Conservation (phyloP, 1,140 invertebrate species). For the Diorhabda carinulata region DNA sequence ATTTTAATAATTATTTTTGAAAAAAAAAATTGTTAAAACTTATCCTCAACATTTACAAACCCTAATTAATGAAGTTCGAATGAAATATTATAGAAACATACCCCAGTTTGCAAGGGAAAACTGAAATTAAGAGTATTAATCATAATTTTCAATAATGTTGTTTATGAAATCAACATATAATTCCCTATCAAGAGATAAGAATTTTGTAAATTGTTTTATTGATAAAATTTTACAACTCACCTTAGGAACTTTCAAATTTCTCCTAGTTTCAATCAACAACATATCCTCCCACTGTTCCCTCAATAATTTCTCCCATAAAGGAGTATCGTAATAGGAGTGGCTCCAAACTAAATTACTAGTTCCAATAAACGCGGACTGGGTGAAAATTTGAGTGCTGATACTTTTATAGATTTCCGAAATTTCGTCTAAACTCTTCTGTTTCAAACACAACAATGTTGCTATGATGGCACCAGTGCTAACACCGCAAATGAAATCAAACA, state of each 20-base stretch:
- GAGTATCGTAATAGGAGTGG: constrained; percentile 88
- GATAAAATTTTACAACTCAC: constrained; percentile 45
- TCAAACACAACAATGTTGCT: constrained; percentile 22
- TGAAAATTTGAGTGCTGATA: constrained; percentile 69
- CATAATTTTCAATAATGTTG: too few relatives aligned
- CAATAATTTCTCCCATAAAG: constrained; percentile 78
- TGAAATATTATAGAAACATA: too few relatives aligned
- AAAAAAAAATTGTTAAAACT: too few relatives aligned
- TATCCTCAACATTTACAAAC: too few relatives aligned
- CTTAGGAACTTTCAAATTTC: constrained; percentile 60
- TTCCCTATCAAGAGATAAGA: too few relatives aligned
- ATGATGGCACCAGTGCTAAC: constrained; percentile 83
- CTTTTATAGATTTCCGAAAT: constrained; percentile 41
- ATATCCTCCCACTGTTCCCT: constrained; percentile 66
- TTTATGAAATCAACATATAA: too few relatives aligned
- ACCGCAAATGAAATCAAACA: constrained; percentile 90
- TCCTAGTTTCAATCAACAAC: constrained; percentile 62
- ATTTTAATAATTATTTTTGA: too few relatives aligned
- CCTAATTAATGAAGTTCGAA: too few relatives aligned
- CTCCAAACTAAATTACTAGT: constrained; percentile 77
- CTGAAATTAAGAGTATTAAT: too few relatives aligned
- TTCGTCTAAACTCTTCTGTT: constrained; percentile 29
- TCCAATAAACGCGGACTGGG: constrained; percentile 66
- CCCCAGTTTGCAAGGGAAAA: too few relatives aligned
- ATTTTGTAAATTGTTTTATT: not conserved